These are phyloP conservation scores for Chaetophractus vellerosus DNA, from an alignment of 2,797 vertebrate genomes.

Conservation along the genomic window DNA sequence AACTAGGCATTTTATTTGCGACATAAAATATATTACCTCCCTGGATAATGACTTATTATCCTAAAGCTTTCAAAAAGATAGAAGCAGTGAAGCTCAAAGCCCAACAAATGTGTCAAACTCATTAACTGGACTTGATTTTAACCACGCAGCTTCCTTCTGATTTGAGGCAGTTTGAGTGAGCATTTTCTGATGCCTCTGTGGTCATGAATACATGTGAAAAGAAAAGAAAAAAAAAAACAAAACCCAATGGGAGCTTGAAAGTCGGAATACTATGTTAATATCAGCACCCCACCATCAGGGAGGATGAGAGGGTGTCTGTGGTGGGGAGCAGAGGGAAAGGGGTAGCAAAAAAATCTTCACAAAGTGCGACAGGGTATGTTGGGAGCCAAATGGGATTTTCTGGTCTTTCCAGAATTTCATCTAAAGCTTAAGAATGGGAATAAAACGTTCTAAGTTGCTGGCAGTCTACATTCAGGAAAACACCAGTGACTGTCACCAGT, in stretches of 20 bases:
- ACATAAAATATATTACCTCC: background rate
- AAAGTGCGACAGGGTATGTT: background rate
- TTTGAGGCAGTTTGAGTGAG: background rate
- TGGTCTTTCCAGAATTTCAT: background rate
- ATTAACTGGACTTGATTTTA: background rate
- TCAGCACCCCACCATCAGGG: background rate
- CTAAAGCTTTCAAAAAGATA: conserved; percentile 8
- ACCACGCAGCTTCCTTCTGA: background rate
- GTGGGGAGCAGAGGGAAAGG: background rate
- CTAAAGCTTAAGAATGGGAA: background rate
- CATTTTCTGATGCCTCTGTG: background rate
- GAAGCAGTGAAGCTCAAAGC: conserved; percentile 36
- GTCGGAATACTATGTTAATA: background rate
- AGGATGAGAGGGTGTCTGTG: background rate
- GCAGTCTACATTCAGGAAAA: background rate
- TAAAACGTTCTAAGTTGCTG: background rate
- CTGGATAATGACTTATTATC: conserved; percentile 33
- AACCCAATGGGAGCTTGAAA: background rate
- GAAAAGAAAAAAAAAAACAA: background rate
- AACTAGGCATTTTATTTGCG: conserved; percentile 37
- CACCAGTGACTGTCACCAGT: background rate
- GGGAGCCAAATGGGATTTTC: background rate
- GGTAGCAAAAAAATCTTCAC: background rate
- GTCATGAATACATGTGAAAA: background rate
- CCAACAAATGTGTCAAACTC: conserved; percentile 50